These are phyloP conservation scores for Casuarius casuarius DNA, from an alignment of 2,113 vertebrate species.

Conservation along the genomic window DNA sequence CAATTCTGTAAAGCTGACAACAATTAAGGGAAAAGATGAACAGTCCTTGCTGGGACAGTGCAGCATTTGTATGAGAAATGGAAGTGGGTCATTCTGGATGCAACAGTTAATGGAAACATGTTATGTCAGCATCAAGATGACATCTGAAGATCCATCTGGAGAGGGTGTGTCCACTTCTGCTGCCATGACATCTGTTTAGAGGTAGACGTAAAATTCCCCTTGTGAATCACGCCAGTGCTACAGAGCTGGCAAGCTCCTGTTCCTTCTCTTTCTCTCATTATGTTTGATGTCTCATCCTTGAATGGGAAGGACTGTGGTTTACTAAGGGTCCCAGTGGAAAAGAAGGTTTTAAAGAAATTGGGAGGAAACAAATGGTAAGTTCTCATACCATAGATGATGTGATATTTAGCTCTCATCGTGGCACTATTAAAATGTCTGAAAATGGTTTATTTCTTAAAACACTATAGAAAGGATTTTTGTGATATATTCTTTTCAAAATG, in stretches of 20 bases:
- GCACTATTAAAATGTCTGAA: neutral
- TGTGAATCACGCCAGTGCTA: constrained; percentile 40
- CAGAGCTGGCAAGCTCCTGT: constrained; percentile 9
- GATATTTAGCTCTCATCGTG: neutral
- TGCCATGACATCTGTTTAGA: constrained; percentile 71
- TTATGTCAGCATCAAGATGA: constrained; percentile 54
- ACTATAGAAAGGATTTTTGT: neutral
- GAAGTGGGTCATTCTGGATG: constrained; percentile 25
- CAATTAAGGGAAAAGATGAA: neutral
- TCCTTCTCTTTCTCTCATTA: neutral
- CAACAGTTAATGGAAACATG: constrained; percentile 36
- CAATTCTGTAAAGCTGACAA: neutral
- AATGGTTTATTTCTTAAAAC: neutral
- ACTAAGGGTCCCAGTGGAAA: neutral
- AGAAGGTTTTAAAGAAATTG: neutral
- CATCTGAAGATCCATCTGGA: constrained; percentile 62
- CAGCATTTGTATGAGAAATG: constrained; percentile 3
- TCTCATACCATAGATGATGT: neutral
- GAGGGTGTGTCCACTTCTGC: constrained; percentile 53
- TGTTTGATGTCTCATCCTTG: neutral
- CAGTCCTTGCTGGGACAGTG: neutral
- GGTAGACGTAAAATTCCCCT: constrained; percentile 29
- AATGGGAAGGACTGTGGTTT: neutral
- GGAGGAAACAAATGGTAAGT: neutral
- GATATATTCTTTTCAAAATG: neutral